Percentiles rank a stretch among this genome's conserved stretches.
phyloP scores from a whole-genome alignment of 2,113 vertebrate genomes.

The Cyanoramphus novaezelandiae region DNA sequence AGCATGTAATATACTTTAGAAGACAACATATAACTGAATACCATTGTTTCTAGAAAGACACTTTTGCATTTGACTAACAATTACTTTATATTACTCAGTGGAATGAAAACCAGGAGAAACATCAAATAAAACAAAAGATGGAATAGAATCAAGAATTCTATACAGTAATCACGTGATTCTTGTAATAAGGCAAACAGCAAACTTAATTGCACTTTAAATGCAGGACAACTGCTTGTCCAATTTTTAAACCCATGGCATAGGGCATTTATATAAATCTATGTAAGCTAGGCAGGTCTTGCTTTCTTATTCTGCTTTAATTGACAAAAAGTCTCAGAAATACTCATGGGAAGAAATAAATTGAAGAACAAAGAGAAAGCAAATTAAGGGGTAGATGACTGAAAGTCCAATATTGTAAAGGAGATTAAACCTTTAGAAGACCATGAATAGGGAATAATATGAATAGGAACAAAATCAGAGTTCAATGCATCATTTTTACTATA shows the following conservation, averaged over 20 bases:
- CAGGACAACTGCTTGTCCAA: not conserved
- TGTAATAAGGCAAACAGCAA: not conserved
- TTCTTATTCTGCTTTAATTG: not conserved
- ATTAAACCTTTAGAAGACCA: not conserved
- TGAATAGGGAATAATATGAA: not conserved
- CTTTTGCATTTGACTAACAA: not conserved
- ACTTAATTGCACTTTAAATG: not conserved
- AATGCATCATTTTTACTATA: constrained; percentile 24
- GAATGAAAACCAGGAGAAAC: not conserved
- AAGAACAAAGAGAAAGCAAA: not conserved
- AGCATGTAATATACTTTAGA: not conserved
- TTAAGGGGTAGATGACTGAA: not conserved
- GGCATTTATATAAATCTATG: not conserved
- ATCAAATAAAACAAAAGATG: not conserved
- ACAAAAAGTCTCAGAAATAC: not conserved
- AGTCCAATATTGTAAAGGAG: constrained; percentile 4
- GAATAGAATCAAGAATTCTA: not conserved
- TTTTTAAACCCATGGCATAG: not conserved
- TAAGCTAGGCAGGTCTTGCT: not conserved
- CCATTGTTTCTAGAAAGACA: not conserved
- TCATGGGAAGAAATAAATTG: not conserved
- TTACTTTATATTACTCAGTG: not conserved
- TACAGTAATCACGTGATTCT: not conserved
- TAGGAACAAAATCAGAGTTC: not conserved
- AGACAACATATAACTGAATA: not conserved